Evolutionary conservation across 1,140 invertebrate species (phyloP), one percentile per base, ranked within the genome.

Genomic region (Oncopeltus fasciatus): DNA sequence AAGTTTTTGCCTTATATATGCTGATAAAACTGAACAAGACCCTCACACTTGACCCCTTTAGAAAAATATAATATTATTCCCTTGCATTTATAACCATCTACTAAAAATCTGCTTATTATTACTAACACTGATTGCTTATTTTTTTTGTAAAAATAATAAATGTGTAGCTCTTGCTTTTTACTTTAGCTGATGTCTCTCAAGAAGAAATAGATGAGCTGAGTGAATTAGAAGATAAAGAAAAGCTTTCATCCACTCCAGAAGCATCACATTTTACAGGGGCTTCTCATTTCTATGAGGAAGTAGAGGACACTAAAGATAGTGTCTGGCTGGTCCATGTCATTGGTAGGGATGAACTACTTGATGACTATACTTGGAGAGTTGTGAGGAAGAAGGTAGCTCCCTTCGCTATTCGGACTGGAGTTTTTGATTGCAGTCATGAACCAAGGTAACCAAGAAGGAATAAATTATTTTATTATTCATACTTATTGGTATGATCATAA

Each of bases 231-330:
- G 49, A 56, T 18, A 56, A 43, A 43, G 38, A 62, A 43, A 43
- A 57, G 21, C 18, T 61, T 5, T 64, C 61, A 28, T 24, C 51
- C 2, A 58, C 68, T n/a, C 60, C 69, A 24, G 49, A 64, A 57
- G 68, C 67, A 4, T 75, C 75, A 4, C 72, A 75, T 61, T 80
- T 79, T 65, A 74, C 72, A 14, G 72, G 75, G 60, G 77, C 75
- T 21, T 66, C 70, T 61, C 74, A 78, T 68, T 78, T 79, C 66
- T 74, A 75, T 63, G 76, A 78, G 66, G 71, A 78, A 69, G 77
- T 80, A 2, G 78, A 80, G 66, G 78, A 80, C 68, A 75, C 76
- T 12, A 79, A 79, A 68, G 78, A 80, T 68, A 78, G 77, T 69
- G 76, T 78, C 3, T 80, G 78, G 78, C 62, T 80, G 12, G 75